These are phyloP conservation scores for Clivina fossor DNA, from an alignment of 2,888 invertebrate species.

Conservation along the genomic window DNA sequence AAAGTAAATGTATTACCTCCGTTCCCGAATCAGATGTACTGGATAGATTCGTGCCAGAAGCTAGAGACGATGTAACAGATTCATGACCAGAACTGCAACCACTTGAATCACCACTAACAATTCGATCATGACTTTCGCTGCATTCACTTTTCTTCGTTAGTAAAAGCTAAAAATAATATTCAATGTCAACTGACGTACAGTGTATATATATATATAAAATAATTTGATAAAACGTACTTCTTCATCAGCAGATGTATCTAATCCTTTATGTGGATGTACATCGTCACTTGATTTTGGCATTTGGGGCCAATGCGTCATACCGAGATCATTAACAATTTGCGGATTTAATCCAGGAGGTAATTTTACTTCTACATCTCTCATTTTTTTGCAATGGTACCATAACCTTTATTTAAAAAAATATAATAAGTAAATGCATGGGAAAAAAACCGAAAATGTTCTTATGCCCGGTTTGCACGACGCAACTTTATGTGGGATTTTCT, in stretches of 20 bases:
- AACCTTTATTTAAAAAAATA: slow-evolving; percentile 54
- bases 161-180: slow-evolving; percentile 35
- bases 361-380: slow-evolving; percentile 69
- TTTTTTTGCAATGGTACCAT: slow-evolving; percentile 63
- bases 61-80: slow-evolving; percentile 59
- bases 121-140: slow-evolving; percentile 36
- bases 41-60: slow-evolving; percentile 57
- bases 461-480: too few species aligned
- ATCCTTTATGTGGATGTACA: slow-evolving; percentile 32
- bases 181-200: slow-evolving; percentile 18
- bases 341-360: slow-evolving; percentile 65
- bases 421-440: too few species aligned
- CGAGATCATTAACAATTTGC: slow-evolving; percentile 40
- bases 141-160: slow-evolving; percentile 45
- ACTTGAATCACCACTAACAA: slow-evolving; percentile 55
- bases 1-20: slow-evolving; percentile 45
- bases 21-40: slow-evolving; percentile 55
- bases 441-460: too few species aligned
- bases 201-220: too few species aligned
- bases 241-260: slow-evolving; percentile 45
- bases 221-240: slow-evolving; percentile 41
- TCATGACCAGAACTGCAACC: slow-evolving; percentile 61
- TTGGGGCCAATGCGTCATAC: slow-evolving; percentile 42
- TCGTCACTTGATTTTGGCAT: slow-evolving; percentile 17
- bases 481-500: too few species aligned